Base-by-base conservation (phyloP, 2,888 invertebrate species). In the Diarsia brunnea region DNA sequence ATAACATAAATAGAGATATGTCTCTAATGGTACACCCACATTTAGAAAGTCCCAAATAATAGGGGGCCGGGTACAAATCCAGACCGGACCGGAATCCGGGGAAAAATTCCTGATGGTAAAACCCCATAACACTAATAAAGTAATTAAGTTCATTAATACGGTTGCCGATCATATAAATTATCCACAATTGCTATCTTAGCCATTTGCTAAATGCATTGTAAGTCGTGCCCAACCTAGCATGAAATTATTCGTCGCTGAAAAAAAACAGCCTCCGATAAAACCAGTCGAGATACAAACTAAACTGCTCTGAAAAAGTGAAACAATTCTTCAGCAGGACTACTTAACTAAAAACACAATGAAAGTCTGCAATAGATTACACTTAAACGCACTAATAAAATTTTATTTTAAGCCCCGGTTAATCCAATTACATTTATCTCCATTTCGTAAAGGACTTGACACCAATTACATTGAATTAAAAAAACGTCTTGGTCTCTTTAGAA, bases 321-420 rank as follows among this genome's bases (percentile, higher is more conserved):
- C 8, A 16, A 53, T 71, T 69, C 51, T 47, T 31, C 19, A 16
- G 65, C 8, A 38, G 8, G 38, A 38, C 38, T 38, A 38, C 7
- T 38, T 2, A 14, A 53, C 24, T 53, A 27, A 38, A 45, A 69
- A n/a, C 53, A 53, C 60, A 69, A 66, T 55, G n/a, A 84, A 81
- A 69, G 63, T 80, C 72, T 63, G 31, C 61, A 21, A 61, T 69
- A 69, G 49, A 85, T 76, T 61, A 72, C 78, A 61, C 21, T 86
- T 75, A 78, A 65, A 71, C 68, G 69, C 24, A 19, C 24, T 75
- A 70, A 86, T 87, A 84, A 81, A 68, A 78, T 76, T 81, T 67
- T 69, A 78, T 75, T 75, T 45, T 27, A 71, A 53, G 64, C 38
- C 38, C 53, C 51, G n/a, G 72, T 69, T 66, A 66, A 74, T 81